Percentiles rank a stretch among this genome's conserved stretches.
These are phyloP conservation scores for Tiliacea aurago DNA, from an alignment of 2,888 invertebrate genomes.

Conservation along the genomic window DNA sequence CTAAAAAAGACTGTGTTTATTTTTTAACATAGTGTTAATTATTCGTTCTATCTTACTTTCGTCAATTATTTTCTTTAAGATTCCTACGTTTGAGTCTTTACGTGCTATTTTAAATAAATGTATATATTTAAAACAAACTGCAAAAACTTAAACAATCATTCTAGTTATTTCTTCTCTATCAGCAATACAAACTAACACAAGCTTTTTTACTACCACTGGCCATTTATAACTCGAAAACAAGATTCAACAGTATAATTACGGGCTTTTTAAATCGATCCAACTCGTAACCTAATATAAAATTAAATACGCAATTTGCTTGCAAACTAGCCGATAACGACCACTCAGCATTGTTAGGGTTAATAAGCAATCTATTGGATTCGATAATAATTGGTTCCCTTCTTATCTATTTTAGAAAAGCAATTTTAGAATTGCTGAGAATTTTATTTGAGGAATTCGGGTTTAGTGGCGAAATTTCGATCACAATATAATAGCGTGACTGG, in stretches of 20 bases:
- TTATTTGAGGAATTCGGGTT: slow-evolving; percentile 24
- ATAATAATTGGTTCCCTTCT: slow-evolving; percentile 71
- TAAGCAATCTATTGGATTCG: slow-evolving; percentile 67
- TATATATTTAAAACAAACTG: slow-evolving; percentile 3
- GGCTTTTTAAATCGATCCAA: slow-evolving; percentile 57
- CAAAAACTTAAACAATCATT: neutral
- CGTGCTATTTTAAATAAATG: neutral
- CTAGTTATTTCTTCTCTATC: slow-evolving; percentile 10
- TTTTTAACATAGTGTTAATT: no score
- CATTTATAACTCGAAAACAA: slow-evolving; percentile 35
- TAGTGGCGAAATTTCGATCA: slow-evolving; percentile 8
- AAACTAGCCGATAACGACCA: slow-evolving; percentile 73
- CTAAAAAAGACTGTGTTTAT: no score
- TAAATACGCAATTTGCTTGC: slow-evolving; percentile 77
- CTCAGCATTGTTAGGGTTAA: slow-evolving; percentile 73
- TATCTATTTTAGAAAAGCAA: slow-evolving; percentile 62
- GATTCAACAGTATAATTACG: slow-evolving; percentile 53
- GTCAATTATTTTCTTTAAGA: neutral
- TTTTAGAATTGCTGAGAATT: slow-evolving; percentile 48
- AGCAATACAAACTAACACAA: slow-evolving; percentile 33
- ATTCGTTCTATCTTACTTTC: no score
- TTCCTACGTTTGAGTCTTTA: no score
- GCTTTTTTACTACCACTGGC: slow-evolving; percentile 43
- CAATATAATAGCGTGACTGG: neutral
- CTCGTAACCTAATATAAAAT: slow-evolving; percentile 69